Evolutionary conservation across 2,888 invertebrate species (phyloP).

Genomic region (Lymantria dispar): DNA sequence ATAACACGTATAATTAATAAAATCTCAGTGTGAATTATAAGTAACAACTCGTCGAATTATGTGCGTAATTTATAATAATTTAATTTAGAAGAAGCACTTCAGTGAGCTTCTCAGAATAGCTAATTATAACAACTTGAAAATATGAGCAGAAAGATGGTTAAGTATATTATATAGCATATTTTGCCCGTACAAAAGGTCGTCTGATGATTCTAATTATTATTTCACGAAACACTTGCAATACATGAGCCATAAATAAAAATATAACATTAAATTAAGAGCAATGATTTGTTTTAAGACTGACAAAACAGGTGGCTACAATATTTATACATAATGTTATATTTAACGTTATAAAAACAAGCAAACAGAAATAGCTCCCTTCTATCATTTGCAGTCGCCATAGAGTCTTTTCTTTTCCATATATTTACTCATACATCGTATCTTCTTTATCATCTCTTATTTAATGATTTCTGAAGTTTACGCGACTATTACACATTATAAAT

Average conservation of each 20-base stretch:
- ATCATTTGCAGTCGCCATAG: too few species aligned
- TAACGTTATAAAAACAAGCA: slow-evolving; percentile 1
- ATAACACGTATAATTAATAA: not conserved
- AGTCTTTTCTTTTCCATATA: too few species aligned
- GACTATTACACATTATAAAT: too few species aligned
- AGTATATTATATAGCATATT: slow-evolving; percentile 20
- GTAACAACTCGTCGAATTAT: not conserved
- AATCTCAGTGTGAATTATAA: too few species aligned
- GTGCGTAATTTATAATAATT: slow-evolving; percentile 10
- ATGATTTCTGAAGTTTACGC: too few species aligned
- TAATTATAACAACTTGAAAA: not conserved
- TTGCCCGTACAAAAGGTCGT: slow-evolving; percentile 30
- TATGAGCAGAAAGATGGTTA: slow-evolving; percentile 9
- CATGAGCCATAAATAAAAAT: slow-evolving; percentile 43
- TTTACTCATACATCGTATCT: too few species aligned
- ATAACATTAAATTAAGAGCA: slow-evolving; percentile 34
- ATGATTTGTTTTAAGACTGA: slow-evolving; percentile 24
- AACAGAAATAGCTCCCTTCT: too few species aligned
- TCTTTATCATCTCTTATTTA: too few species aligned
- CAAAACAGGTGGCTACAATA: slow-evolving; percentile 15
- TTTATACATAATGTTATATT: slow-evolving; percentile 14
- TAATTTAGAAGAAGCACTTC: not conserved
- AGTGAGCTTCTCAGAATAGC: not conserved
- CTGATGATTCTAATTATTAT: slow-evolving; percentile 42
- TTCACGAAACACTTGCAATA: slow-evolving; percentile 47